Evolutionary conservation across 1,140 invertebrate genomes (phyloP).

Genomic region (Listronotus oregonensis): DNA sequence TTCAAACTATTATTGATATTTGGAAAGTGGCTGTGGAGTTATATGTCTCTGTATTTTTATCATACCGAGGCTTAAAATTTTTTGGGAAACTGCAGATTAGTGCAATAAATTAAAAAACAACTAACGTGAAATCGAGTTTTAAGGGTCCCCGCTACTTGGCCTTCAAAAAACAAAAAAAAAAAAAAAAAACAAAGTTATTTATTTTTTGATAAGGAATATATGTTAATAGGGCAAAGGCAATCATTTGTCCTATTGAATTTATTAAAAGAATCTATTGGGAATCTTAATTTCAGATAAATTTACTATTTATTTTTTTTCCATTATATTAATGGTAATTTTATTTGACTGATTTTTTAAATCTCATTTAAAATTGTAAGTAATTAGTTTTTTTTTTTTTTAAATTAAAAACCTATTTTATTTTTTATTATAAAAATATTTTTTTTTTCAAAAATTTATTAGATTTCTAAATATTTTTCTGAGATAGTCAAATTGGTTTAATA

Average conservation of each 20-base stretch:
- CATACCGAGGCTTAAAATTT: slow-evolving; percentile 92
- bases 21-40: slow-evolving; percentile 84
- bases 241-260: slow-evolving; percentile 70
- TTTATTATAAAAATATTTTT: too few relatives aligned
- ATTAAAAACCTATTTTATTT: too few relatives aligned
- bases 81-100: slow-evolving; percentile 89
- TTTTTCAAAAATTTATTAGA: too few relatives aligned
- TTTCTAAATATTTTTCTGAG: too few relatives aligned
- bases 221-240: slow-evolving; percentile 79
- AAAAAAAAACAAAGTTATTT: slow-evolving; percentile 72
- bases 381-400: too few relatives aligned
- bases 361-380: too few relatives aligned
- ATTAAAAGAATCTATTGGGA: slow-evolving; percentile 43
- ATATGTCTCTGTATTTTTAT: slow-evolving; percentile 87
- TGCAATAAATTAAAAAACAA: slow-evolving; percentile 78
- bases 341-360: too few relatives aligned
- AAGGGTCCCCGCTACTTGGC: slow-evolving; percentile 81
- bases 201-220: slow-evolving; percentile 84
- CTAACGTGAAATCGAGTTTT: slow-evolving; percentile 83
- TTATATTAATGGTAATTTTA: slow-evolving; percentile 14
- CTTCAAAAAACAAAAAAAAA: too few relatives aligned
- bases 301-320: neutral
- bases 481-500: too few relatives aligned
- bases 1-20: slow-evolving; percentile 82
- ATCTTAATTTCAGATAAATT: neutral